phyloP scores from a whole-genome alignment of 2,113 vertebrate species.

The Apteryx owenii region DNA sequence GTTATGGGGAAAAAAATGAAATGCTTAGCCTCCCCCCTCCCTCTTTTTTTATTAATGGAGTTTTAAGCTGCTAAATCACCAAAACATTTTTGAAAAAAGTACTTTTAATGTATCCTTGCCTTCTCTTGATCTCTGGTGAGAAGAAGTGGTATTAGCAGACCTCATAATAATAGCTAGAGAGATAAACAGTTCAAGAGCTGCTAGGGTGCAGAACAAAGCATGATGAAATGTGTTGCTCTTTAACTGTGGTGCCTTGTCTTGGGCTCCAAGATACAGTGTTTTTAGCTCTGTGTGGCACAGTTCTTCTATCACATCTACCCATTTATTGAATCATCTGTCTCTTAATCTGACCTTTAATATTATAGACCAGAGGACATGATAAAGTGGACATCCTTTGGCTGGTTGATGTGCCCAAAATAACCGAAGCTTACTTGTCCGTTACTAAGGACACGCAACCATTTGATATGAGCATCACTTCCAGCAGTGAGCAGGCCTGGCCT shows the following conservation, averaged over 20 bases:
- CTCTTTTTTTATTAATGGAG: not conserved
- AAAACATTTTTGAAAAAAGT: not conserved
- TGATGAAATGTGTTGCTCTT: not conserved
- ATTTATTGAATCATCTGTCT: not conserved
- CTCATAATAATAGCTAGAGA: not conserved
- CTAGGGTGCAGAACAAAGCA: not conserved
- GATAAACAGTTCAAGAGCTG: not conserved
- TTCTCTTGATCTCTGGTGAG: not conserved
- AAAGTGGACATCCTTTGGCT: not conserved
- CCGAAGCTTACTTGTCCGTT: not conserved
- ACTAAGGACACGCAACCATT: not conserved
- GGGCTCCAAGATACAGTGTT: not conserved
- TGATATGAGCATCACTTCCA: not conserved
- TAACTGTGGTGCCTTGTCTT: not conserved
- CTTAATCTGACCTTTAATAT: not conserved
- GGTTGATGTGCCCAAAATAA: not conserved
- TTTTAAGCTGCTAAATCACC: not conserved
- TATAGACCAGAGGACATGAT: not conserved
- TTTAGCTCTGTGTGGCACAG: not conserved
- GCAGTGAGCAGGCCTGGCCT: fast-evolving
- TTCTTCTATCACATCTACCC: not conserved
- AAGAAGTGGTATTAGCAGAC: not conserved
- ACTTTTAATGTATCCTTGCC: not conserved
- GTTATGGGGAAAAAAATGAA: not conserved
- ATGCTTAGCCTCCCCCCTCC: not conserved